Base-by-base conservation (phyloP, 2,888 invertebrate species). In the Anarsia innoxiella region DNA sequence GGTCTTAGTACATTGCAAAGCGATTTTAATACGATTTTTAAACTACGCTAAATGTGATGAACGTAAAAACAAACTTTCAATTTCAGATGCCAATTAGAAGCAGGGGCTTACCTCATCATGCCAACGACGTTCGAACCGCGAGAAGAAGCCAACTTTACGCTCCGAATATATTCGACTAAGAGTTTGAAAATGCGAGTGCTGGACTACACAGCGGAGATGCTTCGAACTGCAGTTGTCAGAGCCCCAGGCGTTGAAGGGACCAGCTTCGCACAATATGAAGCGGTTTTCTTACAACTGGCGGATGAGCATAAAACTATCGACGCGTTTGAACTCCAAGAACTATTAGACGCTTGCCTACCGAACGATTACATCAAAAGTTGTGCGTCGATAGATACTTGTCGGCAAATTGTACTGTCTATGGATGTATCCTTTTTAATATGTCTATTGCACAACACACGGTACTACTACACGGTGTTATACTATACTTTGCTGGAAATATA, bases 351-450 rank as follows among this genome's bases (percentile, higher is more conserved):
- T 1, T 96, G 96, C 69, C 85, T 96, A 39, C 96, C 96, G 0
- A 96, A 96, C 66, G 96, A 96, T 79, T 96, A 96, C 56, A 95
- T 96, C 49, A 96, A 96, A 64, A 96, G 96, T 54, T 96, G 96
- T 69, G 95, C 96, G 1, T 94, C 93, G 10, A 90, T 96, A 53
- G 96, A 96, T 70, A 95, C 96, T 1, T 96, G 96, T 61, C 87
- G 95, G 41, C 95, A 96, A 76, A 94, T 96, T 5, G 92, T 96
- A 12, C 86, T 96, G 1, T 91, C 95, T 4, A 88, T 96, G 82
- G 96, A 96, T 82, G 94, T 94, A 91, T 91, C 91, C 90, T 85
- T 84, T 80, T 30, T 10, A 19, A 19, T 19, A 19, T 19, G 6
- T 19, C 19, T 19, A 19, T 19, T 19, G 6, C 19, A n/a, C n/a